Evolutionary conservation across 1,140 invertebrate genomes (phyloP).

Genomic region (Drosophila kurseongensis): DNA sequence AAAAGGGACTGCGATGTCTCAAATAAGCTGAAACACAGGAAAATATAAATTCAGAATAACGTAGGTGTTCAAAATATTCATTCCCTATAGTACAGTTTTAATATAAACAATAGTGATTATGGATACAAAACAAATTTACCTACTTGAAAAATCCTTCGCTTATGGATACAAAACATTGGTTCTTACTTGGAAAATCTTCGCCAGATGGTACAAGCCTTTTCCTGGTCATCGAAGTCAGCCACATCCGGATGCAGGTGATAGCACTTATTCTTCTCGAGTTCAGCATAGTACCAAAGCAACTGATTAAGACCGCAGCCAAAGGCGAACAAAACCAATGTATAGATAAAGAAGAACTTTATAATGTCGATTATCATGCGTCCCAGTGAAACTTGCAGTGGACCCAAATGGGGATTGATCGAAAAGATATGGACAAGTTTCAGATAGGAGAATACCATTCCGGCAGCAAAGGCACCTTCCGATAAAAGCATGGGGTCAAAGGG

Average conservation of each 20-base stretch:
- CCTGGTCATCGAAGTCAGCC: slow-evolving; percentile 91
- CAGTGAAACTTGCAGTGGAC: slow-evolving; percentile 94
- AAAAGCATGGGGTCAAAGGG: slow-evolving; percentile 97
- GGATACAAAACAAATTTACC: too few species aligned
- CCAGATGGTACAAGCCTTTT: slow-evolving; percentile 94
- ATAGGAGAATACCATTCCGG: slow-evolving; percentile 97
- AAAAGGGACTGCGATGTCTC: slow-evolving; percentile 97
- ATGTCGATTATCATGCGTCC: slow-evolving; percentile 97
- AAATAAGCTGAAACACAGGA: slow-evolving; percentile 89
- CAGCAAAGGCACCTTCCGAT: slow-evolving; percentile 96
- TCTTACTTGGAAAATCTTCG: slow-evolving; percentile 93
- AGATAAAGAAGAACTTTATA: slow-evolving; percentile 97
- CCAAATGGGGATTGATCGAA: slow-evolving; percentile 97
- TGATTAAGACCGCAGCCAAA: slow-evolving; percentile 97
- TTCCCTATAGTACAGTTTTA: too few species aligned
- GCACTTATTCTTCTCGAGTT: slow-evolving; percentile 93
- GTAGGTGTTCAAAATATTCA: too few species aligned
- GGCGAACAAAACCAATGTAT: slow-evolving; percentile 94
- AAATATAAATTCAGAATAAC: too few species aligned
- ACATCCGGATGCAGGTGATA: slow-evolving; percentile 89
- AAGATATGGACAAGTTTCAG: slow-evolving; percentile 98
- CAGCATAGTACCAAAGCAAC: slow-evolving; percentile 97
- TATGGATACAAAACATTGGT: neutral
- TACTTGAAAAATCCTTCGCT: too few species aligned
- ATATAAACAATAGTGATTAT: too few species aligned